Evolutionary conservation across 2,113 vertebrate species (phyloP).

Genomic region (Oceanodroma tethys): DNA sequence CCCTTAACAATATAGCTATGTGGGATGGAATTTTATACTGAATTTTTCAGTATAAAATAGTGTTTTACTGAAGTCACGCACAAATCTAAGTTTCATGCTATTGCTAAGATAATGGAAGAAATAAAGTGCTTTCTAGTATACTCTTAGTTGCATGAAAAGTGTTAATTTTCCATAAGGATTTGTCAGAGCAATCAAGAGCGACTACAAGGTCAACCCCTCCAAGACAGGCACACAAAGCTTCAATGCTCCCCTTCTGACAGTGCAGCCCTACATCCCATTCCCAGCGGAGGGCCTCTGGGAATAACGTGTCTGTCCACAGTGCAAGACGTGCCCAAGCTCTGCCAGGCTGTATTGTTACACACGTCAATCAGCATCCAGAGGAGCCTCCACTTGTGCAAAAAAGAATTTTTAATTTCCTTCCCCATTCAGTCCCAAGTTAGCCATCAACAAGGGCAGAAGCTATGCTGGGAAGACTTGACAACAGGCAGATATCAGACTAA

Average conservation of each 20-base stretch:
- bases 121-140: neutral
- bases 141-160: neutral
- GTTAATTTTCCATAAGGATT: neutral
- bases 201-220: neutral
- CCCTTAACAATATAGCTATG: neutral
- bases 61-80: neutral
- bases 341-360: neutral
- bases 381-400: neutral
- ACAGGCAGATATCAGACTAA: neutral
- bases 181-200: neutral
- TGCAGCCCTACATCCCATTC: neutral
- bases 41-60: too few species aligned
- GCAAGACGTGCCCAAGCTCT: neutral
- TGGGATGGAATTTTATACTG: neutral
- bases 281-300: neutral
- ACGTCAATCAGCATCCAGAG: neutral
- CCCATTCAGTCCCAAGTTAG: neutral
- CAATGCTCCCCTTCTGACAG: neutral
- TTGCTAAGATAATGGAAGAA: neutral
- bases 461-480: neutral
- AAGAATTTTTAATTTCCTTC: neutral
- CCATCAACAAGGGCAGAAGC: neutral
- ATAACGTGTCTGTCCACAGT: neutral
- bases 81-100: neutral
- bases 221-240: neutral